phyloP scores from a whole-genome alignment of 2,113 vertebrate genomes.

The Ovibos moschatus region DNA sequence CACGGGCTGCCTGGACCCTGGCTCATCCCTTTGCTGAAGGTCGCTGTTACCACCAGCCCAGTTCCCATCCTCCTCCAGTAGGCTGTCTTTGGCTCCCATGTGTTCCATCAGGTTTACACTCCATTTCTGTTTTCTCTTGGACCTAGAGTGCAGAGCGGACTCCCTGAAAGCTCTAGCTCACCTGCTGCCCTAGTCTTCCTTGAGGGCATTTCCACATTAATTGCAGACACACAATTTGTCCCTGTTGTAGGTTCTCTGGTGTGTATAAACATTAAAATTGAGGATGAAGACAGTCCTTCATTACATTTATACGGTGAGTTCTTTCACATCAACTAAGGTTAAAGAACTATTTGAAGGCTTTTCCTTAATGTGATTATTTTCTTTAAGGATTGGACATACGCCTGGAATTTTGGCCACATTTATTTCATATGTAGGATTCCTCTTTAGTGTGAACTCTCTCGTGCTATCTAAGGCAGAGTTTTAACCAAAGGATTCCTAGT shows the following conservation, averaged over 20 bases:
- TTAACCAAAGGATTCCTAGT: background rate
- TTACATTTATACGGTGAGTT: background rate
- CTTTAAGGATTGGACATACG: background rate
- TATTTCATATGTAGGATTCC: background rate
- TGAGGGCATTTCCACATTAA: background rate
- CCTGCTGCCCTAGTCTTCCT: background rate
- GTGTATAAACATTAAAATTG: background rate
- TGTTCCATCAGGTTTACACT: background rate
- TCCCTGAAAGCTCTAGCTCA: background rate
- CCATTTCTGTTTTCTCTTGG: background rate
- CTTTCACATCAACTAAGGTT: background rate
- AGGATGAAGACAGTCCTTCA: no score
- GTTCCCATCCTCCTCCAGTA: background rate
- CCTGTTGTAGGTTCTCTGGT: background rate
- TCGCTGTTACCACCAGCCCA: background rate
- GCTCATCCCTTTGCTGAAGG: background rate
- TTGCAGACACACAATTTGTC: background rate
- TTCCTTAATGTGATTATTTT: background rate
- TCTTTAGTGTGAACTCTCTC: background rate
- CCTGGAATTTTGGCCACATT: background rate
- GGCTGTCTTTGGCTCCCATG: background rate
- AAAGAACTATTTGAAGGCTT: background rate
- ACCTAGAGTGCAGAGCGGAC: background rate
- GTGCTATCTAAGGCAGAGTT: background rate
- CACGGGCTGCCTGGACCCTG: background rate